These are phyloP conservation scores for Cerastis leucographa DNA, from an alignment of 2,888 invertebrate species.

Conservation along the genomic window DNA sequence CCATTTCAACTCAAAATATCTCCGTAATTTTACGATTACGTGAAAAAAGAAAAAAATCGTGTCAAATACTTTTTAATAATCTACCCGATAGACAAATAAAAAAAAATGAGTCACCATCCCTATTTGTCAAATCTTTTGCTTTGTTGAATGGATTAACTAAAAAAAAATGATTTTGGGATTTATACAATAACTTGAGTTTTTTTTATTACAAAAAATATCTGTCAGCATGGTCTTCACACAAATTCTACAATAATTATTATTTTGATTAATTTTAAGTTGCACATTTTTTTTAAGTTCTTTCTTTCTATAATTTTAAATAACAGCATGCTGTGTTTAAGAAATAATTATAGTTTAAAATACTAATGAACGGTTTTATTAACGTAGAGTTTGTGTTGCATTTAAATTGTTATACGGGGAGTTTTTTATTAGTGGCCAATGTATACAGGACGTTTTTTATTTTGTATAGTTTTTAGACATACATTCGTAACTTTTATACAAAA, in stretches of 20 bases:
- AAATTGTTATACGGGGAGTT: conserved; percentile 40
- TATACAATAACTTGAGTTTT: not conserved
- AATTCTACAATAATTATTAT: conserved; percentile 48
- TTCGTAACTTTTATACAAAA: too few relatives aligned
- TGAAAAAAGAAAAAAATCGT: too few relatives aligned
- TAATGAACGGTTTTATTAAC: conserved; percentile 26
- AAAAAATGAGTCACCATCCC: too few relatives aligned
- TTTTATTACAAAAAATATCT: conserved; percentile 7
- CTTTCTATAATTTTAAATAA: conserved; percentile 25
- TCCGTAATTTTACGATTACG: too few relatives aligned
- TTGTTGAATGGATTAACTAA: not conserved
- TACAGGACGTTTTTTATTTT: not conserved
- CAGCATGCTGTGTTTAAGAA: conserved; percentile 51
- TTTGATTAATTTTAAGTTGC: conserved; percentile 44
- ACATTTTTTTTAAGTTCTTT: conserved; percentile 25
- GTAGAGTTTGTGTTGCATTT: conserved; percentile 66
- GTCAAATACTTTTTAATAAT: too few relatives aligned
- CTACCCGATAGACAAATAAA: too few relatives aligned
- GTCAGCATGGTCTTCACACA: conserved; percentile 37
- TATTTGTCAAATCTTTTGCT: not conserved
- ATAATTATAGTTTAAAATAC: conserved; percentile 6
- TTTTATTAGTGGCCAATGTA: conserved; percentile 29
- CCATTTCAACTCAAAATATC: too few relatives aligned
- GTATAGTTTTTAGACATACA: not conserved
- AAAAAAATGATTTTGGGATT: not conserved